Evolutionary conservation across 2,888 invertebrate genomes (phyloP).

Genomic region (Pandemis cinnamomeana): DNA sequence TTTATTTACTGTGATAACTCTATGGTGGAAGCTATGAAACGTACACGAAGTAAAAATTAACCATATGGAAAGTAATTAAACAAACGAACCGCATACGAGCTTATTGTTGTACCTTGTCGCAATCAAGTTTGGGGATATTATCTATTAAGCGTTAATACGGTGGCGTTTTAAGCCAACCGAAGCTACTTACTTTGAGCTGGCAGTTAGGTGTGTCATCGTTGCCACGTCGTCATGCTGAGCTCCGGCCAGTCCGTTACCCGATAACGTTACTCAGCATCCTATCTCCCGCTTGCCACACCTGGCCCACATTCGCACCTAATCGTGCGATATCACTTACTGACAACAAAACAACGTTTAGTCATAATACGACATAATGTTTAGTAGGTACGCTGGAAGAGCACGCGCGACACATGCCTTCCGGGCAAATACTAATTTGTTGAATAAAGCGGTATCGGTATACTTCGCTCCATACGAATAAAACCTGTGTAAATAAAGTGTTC

Average conservation of each 20-base stretch:
- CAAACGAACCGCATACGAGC: not conserved
- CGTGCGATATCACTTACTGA: conserved; percentile 60
- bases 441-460: conserved; percentile 19
- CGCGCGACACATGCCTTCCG: conserved; percentile 44
- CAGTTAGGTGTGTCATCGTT: conserved; percentile 1
- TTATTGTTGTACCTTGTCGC: not conserved
- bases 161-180: not conserved
- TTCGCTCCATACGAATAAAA: conserved; percentile 22
- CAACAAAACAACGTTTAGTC: conserved; percentile 65
- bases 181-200: conserved; percentile 1
- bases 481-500: conserved; percentile 47
- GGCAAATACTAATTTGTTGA: conserved; percentile 45
- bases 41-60: not conserved
- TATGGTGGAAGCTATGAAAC: not conserved
- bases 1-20: too few species aligned
- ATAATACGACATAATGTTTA: conserved; percentile 57
- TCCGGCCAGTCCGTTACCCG: conserved; percentile 41
- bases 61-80: not conserved
- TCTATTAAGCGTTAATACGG: not conserved
- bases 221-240: conserved; percentile 20
- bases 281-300: conserved; percentile 68
- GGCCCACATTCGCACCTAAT: conserved; percentile 70
- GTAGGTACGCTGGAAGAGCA: conserved; percentile 50
- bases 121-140: not conserved
- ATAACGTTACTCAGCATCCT: conserved; percentile 54